Conservation (phyloP, 92 coral and sea anemone genomes). For the Parazoanthus swiftii region DNA sequence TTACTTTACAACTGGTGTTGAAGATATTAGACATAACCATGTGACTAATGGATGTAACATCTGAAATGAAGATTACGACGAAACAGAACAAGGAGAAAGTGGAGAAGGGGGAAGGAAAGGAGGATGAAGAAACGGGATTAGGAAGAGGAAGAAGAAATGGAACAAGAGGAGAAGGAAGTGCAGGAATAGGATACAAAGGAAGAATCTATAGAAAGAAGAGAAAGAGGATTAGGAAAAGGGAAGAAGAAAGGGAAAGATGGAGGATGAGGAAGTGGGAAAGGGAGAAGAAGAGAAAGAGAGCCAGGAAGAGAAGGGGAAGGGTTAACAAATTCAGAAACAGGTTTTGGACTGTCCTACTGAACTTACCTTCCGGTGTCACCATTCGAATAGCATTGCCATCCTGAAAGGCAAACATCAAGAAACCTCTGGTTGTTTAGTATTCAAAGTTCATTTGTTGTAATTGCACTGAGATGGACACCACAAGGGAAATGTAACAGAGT, state of each 20-base stretch:
- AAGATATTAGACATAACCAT: no score
- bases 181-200: neutral
- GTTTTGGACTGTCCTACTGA: neutral
- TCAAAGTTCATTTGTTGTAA: neutral
- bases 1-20: neutral
- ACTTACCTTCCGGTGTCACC: slow-evolving; percentile 68
- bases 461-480: neutral
- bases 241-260: neutral
- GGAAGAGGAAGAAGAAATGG: neutral
- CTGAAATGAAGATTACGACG: no score
- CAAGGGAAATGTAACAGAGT: no score
- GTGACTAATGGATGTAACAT: no score
- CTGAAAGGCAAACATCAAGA: slow-evolving; percentile 20
- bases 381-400: slow-evolving; percentile 72
- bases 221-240: neutral
- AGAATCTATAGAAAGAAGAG: neutral
- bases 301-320: neutral
- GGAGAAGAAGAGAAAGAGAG: no score
- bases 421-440: neutral
- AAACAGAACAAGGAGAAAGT: neutral
- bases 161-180: neutral
- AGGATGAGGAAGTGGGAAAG: neutral
- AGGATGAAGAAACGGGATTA: neutral
- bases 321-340: neutral
- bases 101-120: neutral